A percentile compares a stretch with the other conserved stretches of the same genome.
Evolutionary conservation across 2,888 invertebrate genomes (phyloP).

Genomic region (Theretra japonica): DNA sequence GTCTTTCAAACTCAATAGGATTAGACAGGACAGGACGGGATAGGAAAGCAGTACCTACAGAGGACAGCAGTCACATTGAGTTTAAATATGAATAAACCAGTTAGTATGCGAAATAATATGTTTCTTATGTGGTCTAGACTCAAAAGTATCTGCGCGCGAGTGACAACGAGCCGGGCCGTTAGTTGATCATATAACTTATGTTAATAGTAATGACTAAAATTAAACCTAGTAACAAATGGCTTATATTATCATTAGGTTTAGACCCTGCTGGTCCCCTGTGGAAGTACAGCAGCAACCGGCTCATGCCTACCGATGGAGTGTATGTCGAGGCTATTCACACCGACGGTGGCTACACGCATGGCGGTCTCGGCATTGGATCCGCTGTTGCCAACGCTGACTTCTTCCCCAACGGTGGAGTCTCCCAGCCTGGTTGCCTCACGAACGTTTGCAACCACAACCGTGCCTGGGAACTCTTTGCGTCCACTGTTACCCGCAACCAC

Average conservation of each 20-base stretch:
- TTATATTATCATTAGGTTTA: neutral
- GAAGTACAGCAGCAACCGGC: constrained; percentile 50
- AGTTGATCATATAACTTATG: no score
- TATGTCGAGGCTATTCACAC: constrained; percentile 76
- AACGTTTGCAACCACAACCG: constrained; percentile 67
- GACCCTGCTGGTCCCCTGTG: neutral
- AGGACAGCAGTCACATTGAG: no score
- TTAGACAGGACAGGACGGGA: no score
- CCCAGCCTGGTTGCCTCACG: constrained; percentile 66
- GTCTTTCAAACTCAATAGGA: no score
- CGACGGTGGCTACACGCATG: constrained; percentile 63
- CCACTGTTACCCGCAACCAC: constrained; percentile 63
- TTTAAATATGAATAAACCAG: no score
- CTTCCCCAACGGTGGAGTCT: constrained; percentile 84
- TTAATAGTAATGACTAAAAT: no score
- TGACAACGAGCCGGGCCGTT: no score
- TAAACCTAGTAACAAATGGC: neutral
- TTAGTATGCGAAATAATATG: no score
- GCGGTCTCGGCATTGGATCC: constrained; percentile 74
- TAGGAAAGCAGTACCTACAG: no score
- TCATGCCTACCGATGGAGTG: constrained; percentile 61
- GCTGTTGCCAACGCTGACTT: constrained; percentile 83
- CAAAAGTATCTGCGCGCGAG: no score
- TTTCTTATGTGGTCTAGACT: no score
- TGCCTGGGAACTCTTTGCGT: constrained; percentile 67